Percentiles rank a stretch among this genome's conserved stretches.
Conservation (phyloP, 2,888 invertebrate species). For the Venusia cambrica region DNA sequence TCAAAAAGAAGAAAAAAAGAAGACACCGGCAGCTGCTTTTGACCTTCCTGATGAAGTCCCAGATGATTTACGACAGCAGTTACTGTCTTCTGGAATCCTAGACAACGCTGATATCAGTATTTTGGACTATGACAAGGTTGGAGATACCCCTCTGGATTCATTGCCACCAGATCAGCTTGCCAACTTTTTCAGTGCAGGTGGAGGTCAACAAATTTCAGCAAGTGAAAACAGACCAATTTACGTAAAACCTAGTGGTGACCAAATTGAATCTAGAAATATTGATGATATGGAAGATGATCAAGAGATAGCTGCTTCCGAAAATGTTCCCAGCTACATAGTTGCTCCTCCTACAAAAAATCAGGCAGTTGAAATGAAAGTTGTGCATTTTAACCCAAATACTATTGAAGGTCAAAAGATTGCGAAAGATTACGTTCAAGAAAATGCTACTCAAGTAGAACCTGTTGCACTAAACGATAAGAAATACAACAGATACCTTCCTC, state of each 20-base stretch:
- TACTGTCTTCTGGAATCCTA: slow-evolving; percentile 91
- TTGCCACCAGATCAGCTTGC: slow-evolving; percentile 92
- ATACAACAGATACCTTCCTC: slow-evolving; percentile 91
- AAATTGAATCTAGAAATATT: slow-evolving; percentile 71
- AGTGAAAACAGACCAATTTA: slow-evolving; percentile 86
- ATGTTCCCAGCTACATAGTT: slow-evolving; percentile 59
- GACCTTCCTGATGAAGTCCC: slow-evolving; percentile 93
- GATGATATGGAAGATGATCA: slow-evolving; percentile 75
- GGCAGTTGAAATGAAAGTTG: slow-evolving; percentile 91
- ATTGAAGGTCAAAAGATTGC: slow-evolving; percentile 86
- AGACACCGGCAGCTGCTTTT: slow-evolving; percentile 71
- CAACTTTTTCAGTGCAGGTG: slow-evolving; percentile 92
- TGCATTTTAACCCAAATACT: slow-evolving; percentile 89
- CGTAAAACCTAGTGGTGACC: slow-evolving; percentile 83
- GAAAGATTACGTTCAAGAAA: slow-evolving; percentile 85
- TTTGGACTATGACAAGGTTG: slow-evolving; percentile 93
- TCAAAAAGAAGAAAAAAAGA: slow-evolving; percentile 78
- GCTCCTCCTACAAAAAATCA: slow-evolving; percentile 60
- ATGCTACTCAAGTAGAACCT: slow-evolving; percentile 87
- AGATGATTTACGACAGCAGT: slow-evolving; percentile 90
- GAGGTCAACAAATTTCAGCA: slow-evolving; percentile 85
- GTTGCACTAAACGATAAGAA: slow-evolving; percentile 87
- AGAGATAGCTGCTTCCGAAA: slow-evolving; percentile 81
- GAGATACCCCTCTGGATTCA: slow-evolving; percentile 90
- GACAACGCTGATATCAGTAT: slow-evolving; percentile 94